These are phyloP conservation scores for Pleuronectes platessa DNA, from an alignment of 2,113 vertebrate genomes.

Conservation along the genomic window DNA sequence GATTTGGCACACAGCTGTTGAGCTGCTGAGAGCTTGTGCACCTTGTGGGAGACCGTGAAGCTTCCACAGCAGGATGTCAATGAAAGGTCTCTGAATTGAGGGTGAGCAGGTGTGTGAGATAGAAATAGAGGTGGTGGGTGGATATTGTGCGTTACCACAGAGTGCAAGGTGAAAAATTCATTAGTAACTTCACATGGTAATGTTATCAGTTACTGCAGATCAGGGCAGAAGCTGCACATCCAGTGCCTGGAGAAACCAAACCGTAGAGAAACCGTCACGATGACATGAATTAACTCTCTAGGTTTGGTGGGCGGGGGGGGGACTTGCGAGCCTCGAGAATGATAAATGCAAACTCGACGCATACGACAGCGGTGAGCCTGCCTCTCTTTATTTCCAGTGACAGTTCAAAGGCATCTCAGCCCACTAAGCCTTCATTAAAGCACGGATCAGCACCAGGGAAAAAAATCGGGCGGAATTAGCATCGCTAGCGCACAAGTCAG, in stretches of 20 bases:
- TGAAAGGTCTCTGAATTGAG: slow-evolving; percentile 5
- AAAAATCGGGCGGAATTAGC: slow-evolving; percentile 60
- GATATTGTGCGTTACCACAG: background rate
- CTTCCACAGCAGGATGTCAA: slow-evolving; percentile 12
- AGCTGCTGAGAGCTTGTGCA: slow-evolving; percentile 3
- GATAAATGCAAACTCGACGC: slow-evolving; percentile 53
- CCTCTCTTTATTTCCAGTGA: slow-evolving; percentile 72
- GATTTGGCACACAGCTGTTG: slow-evolving; percentile 2
- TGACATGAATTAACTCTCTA: slow-evolving; percentile 53
- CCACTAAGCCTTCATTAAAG: slow-evolving; percentile 71
- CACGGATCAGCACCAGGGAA: slow-evolving; percentile 64
- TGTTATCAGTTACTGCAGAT: slow-evolving; percentile 1
- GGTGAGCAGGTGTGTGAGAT: slow-evolving; percentile 5
- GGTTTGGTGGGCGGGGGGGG: slow-evolving; percentile 32
- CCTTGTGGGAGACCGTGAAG: background rate
- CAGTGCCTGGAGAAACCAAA: too few species aligned
- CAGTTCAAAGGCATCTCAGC: slow-evolving; percentile 75
- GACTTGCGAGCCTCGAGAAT: slow-evolving; percentile 30
- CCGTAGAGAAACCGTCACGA: background rate
- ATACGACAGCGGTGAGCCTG: slow-evolving; percentile 48
- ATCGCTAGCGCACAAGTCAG: slow-evolving; percentile 34
- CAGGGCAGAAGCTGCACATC: background rate
- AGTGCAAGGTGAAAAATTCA: too few species aligned
- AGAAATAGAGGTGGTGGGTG: background rate
- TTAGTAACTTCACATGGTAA: background rate